These are phyloP conservation scores for Limosa lapponica DNA, from an alignment of 2,797 vertebrate genomes.

Conservation along the genomic window DNA sequence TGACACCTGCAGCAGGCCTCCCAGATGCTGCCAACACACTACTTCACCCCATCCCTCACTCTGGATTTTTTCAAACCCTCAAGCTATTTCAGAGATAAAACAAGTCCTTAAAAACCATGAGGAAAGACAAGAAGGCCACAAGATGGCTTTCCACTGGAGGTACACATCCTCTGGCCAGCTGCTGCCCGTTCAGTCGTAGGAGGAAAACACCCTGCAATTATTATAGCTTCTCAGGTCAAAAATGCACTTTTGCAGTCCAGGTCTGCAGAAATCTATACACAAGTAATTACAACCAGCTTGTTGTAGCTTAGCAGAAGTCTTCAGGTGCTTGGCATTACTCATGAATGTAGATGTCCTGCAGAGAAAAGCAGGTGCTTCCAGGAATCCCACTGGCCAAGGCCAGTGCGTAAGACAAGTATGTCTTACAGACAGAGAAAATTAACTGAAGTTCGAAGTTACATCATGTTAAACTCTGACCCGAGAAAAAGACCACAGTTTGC, in stretches of 20 bases:
- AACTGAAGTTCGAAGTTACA: background rate
- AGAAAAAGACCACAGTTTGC: background rate
- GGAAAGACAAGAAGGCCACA: background rate
- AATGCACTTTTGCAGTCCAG: background rate
- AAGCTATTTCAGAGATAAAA: background rate
- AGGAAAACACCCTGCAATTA: background rate
- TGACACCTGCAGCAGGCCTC: background rate
- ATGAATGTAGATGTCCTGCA: background rate
- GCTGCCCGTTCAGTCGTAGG: background rate
- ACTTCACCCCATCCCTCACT: background rate
- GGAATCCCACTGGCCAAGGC: background rate
- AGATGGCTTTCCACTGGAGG: background rate
- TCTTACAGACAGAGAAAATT: background rate
- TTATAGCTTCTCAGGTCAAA: background rate
- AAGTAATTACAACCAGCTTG: background rate
- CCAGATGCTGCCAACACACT: background rate
- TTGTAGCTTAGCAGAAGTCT: background rate
- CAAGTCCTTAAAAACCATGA: background rate
- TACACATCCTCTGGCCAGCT: background rate
- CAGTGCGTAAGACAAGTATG: background rate
- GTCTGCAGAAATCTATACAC: background rate
- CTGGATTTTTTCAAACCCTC: background rate
- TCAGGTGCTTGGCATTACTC: background rate
- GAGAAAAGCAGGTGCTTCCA: background rate
- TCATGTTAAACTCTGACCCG: background rate